These are phyloP conservation scores for Bedellia somnulentella DNA, from an alignment of 2,888 invertebrate species.

Conservation along the genomic window DNA sequence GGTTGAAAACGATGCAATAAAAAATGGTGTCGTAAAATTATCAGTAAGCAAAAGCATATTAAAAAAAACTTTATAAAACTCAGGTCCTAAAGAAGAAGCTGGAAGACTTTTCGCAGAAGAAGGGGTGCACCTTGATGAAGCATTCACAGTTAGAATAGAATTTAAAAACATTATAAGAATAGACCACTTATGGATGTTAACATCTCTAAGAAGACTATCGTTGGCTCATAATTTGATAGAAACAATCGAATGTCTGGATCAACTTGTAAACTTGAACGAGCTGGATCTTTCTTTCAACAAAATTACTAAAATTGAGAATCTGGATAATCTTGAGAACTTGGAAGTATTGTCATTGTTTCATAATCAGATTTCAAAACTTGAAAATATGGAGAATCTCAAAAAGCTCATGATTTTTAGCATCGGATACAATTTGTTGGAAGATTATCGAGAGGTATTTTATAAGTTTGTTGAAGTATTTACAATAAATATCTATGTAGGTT, in stretches of 20 bases:
- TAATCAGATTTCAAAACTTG: slow-evolving; percentile 74
- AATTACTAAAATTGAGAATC: slow-evolving; percentile 80
- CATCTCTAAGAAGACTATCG: slow-evolving; percentile 74
- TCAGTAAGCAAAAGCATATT: no score
- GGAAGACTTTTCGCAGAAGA: slow-evolving; percentile 72
- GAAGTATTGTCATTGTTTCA: slow-evolving; percentile 79
- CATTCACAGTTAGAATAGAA: slow-evolving; percentile 72
- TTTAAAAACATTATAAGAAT: slow-evolving; percentile 84
- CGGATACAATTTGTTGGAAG: slow-evolving; percentile 78
- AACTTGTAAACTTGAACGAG: slow-evolving; percentile 72
- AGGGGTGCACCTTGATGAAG: slow-evolving; percentile 74
- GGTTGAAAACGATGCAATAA: no score
- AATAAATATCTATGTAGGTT: no score
- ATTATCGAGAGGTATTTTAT: slow-evolving; percentile 77
- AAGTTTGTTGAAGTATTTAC: no score
- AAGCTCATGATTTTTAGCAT: slow-evolving; percentile 80
- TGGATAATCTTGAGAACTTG: slow-evolving; percentile 71
- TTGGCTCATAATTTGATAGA: slow-evolving; percentile 87
- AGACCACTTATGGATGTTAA: slow-evolving; percentile 85
- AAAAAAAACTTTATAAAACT: no score
- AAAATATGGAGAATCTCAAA: slow-evolving; percentile 73
- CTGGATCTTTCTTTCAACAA: slow-evolving; percentile 89
- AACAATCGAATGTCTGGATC: slow-evolving; percentile 81
- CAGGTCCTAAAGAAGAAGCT: slow-evolving; percentile 73
- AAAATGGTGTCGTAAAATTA: no score